phyloP scores from a whole-genome alignment of 1,140 invertebrate genomes.

The Samia ricini region DNA sequence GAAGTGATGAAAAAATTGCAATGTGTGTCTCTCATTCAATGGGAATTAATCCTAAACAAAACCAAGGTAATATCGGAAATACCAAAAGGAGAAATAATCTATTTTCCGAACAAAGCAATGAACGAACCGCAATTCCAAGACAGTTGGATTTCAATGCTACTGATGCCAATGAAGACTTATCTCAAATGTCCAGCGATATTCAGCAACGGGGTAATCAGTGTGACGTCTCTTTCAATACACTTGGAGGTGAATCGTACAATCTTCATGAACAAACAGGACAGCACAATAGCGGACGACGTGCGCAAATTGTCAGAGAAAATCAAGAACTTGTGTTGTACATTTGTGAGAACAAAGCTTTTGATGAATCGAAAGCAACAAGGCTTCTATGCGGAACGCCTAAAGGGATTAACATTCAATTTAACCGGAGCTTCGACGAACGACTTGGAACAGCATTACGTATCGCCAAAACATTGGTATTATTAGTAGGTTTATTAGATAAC shows the following conservation, averaged over 20 bases:
- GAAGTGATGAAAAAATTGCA: slow-evolving; percentile 22
- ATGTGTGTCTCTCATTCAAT: slow-evolving; percentile 32
- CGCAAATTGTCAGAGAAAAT: slow-evolving; percentile 24
- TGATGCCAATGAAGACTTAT: neutral
- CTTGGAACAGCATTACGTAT: neutral
- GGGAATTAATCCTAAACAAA: slow-evolving; percentile 21
- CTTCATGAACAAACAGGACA: slow-evolving; percentile 1
- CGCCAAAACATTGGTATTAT: neutral
- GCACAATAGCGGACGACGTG: neutral
- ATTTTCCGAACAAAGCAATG: slow-evolving; percentile 9
- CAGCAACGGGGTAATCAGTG: neutral
- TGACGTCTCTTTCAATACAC: neutral
- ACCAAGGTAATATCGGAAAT: slow-evolving; percentile 9
- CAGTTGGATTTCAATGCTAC: neutral
- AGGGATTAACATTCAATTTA: slow-evolving; percentile 25
- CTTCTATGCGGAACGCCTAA: slow-evolving; percentile 28
- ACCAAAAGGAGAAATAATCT: slow-evolving; percentile 23
- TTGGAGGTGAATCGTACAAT: neutral
- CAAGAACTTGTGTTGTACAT: slow-evolving; percentile 25
- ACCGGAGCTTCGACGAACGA: neutral
- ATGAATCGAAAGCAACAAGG: slow-evolving; percentile 26
- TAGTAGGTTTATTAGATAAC: neutral
- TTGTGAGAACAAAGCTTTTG: slow-evolving; percentile 35
- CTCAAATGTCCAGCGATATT: neutral
- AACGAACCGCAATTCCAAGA: neutral